Base-by-base conservation (phyloP, 2,888 invertebrate genomes). In the Drosophila histrio region DNA sequence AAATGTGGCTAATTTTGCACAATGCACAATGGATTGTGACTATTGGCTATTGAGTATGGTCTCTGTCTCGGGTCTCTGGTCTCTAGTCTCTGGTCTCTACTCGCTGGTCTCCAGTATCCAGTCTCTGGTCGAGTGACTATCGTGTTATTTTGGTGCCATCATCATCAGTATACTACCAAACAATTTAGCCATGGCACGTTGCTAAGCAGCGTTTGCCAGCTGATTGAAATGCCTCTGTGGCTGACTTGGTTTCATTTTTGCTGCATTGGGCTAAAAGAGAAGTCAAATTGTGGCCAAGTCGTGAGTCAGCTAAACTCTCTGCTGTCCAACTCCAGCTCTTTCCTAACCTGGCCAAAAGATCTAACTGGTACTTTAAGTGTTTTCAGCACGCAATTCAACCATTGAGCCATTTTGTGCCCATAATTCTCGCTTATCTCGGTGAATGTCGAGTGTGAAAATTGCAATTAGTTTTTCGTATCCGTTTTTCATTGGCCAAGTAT, bases 201-300 rank as follows among this genome's bases (percentile, higher is more conserved):
- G 77, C 80, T 47, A 38, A 61, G 58, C 64, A 61, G 52, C 60
- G 28, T 26, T 39, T 26, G 21, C 13, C 46, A 53, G 72, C 61
- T 79, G 86, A 82, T 82, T 80, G 86, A 79, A 85, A 85, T 81
- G 85, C 82, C 70, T 63, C 49, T 53, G 64, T 56, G 54, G 50
- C 77, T 77, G 83, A 65, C 58, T 77, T 74, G 67, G 63, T 64
- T 80, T 65, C 72, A 54, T 68, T 74, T 28, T 59, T 58, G 54
- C 46, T 24, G 43, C 54, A 46, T 58, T 19, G 17, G 36, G 22
- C 57, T 46, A 53, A 61, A 28, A 54, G 62, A 65, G 46, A 75
- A 78, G 79, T 69, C 76, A 85, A 85, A 79, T 77, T 79, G 82
- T 77, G 74, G 77, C 82, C 61, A 70, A 75, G 72, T 87, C 84